Evolutionary conservation across 2,888 invertebrate genomes (phyloP).

Genomic region (Caenorhabditis sulstoni): DNA sequence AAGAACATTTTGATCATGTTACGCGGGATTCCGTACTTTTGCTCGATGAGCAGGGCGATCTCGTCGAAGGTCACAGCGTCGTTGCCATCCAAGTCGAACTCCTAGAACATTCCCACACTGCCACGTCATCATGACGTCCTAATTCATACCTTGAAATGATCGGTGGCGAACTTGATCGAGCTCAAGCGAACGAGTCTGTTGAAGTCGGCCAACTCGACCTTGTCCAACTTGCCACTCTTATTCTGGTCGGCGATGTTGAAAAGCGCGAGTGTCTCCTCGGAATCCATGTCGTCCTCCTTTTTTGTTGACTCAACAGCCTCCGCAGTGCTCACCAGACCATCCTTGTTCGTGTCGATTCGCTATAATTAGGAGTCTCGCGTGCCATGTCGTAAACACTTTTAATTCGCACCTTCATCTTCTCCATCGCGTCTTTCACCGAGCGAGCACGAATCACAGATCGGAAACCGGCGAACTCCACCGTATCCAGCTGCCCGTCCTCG

Average conservation of each 20-base stretch:
- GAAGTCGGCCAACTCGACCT: conserved; percentile 79
- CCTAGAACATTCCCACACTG: conserved; percentile 51
- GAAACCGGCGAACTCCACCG: conserved; percentile 79
- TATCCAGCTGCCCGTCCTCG: conserved; percentile 78
- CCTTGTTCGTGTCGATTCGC: conserved; percentile 65
- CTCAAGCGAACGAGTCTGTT: conserved; percentile 77
- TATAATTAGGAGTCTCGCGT: conserved; percentile 7
- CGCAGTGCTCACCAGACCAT: conserved; percentile 70
- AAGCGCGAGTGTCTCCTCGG: conserved; percentile 73
- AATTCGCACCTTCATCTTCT: conserved; percentile 60
- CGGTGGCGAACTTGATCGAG: conserved; percentile 79
- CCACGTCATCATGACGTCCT: too few species aligned
- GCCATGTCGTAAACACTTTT: neutral
- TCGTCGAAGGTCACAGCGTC: conserved; percentile 76
- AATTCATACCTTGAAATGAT: conserved; percentile 74
- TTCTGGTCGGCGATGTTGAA: conserved; percentile 79
- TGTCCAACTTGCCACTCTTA: conserved; percentile 76
- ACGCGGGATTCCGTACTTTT: conserved; percentile 75
- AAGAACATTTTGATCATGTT: conserved; percentile 73
- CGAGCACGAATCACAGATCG: conserved; percentile 70
- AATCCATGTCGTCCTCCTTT: conserved; percentile 78
- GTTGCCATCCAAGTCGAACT: conserved; percentile 77
- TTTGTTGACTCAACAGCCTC: conserved; percentile 76
- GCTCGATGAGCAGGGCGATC: conserved; percentile 73
- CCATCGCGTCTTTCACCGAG: conserved; percentile 69